phyloP scores from a whole-genome alignment of 1,140 invertebrate genomes.

The Coptotermes formosanus region DNA sequence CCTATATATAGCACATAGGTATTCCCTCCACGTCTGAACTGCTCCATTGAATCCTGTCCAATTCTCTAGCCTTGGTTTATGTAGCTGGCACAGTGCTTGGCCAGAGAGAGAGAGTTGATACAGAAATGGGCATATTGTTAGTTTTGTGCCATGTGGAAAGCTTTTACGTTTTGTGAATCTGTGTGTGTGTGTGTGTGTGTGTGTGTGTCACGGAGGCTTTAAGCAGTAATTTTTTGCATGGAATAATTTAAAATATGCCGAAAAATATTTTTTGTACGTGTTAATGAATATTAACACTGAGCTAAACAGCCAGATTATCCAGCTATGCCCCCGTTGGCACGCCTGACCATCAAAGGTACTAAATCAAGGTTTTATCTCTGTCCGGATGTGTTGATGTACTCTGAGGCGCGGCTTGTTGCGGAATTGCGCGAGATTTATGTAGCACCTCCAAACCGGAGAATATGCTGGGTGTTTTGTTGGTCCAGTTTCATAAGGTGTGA shows the following conservation, averaged over 20 bases:
- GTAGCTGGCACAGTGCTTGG: background rate
- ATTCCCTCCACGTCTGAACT: background rate
- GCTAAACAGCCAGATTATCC: background rate
- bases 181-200: no score
- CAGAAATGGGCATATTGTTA: background rate
- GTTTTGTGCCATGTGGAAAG: background rate
- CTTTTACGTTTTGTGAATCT: background rate
- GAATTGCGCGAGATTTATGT: background rate
- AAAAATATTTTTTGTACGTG: background rate
- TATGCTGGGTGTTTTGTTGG: no score
- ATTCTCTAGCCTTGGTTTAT: background rate
- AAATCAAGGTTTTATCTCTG: background rate
- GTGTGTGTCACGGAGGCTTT: background rate
- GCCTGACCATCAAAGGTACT: background rate
- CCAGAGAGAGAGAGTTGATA: background rate
- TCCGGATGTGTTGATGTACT: background rate
- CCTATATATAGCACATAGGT: background rate
- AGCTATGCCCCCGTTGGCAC: background rate
- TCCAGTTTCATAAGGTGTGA: no score
- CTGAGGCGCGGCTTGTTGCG: background rate
- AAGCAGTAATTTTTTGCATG: background rate
- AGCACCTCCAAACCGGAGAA: no score
- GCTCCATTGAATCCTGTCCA: background rate
- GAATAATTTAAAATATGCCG: slow-evolving; percentile 7
- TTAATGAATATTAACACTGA: background rate